Evolutionary conservation across 2,113 vertebrate genomes (phyloP).

Genomic region (Pipa parva): DNA sequence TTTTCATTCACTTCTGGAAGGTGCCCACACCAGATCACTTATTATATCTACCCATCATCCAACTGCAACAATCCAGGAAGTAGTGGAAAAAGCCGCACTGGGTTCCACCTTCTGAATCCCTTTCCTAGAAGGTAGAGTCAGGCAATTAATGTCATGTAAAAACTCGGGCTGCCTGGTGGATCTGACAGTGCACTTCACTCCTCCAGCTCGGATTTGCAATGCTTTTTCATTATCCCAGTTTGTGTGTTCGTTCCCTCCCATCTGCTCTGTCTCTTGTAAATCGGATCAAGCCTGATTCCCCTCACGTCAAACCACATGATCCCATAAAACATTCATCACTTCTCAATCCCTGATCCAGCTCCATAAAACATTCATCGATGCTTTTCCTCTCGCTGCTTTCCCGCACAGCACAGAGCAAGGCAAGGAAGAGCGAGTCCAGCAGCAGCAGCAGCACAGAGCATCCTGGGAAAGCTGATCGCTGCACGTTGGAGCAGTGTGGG

Average conservation of each 20-base stretch:
- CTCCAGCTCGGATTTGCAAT: conserved; percentile 4
- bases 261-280: conserved; percentile 57
- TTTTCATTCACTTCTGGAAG: no score
- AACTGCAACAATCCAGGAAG: no score
- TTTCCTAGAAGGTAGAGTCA: not conserved
- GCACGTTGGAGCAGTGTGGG: conserved; percentile 20
- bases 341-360: conserved; percentile 61
- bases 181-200: conserved; percentile 28
- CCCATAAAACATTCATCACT: conserved; percentile 87
- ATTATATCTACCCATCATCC: no score
- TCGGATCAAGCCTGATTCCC: conserved; percentile 77
- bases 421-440: conserved; percentile 14
- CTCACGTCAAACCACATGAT: conserved; percentile 79
- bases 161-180: not conserved
- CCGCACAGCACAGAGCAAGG: conserved; percentile 12
- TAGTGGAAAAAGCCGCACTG: no score
- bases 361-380: conserved; percentile 42
- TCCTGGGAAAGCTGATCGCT: no score
- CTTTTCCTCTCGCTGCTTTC: conserved; percentile 19
- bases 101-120: no score
- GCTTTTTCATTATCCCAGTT: conserved; percentile 32
- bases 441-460: conserved; percentile 11
- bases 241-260: conserved; percentile 40
- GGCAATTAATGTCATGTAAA: not conserved
- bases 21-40: no score